Conservation (phyloP, 2,113 vertebrate species). For the Numenius arquata region DNA sequence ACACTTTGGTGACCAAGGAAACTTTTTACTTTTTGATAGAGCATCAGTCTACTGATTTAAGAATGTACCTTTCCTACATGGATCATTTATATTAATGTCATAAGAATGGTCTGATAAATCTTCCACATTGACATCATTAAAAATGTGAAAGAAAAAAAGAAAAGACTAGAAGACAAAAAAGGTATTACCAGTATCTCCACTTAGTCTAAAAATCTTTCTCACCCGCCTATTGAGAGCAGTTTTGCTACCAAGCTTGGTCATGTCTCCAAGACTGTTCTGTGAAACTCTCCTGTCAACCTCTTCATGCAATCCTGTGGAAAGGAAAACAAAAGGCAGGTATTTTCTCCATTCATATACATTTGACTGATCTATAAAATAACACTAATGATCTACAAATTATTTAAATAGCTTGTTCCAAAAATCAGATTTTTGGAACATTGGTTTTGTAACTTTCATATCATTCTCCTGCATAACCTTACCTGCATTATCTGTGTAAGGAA, state of each 20-base stretch:
- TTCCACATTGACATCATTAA: background rate
- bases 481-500: constrained; percentile 74
- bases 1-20: background rate
- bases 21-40: background rate
- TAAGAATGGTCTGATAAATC: background rate
- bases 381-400: background rate
- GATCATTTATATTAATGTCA: background rate
- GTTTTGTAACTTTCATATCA: background rate
- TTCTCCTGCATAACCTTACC: constrained; percentile 39
- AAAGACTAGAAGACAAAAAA: background rate
- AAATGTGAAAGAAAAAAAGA: background rate
- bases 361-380: background rate
- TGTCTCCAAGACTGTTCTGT: constrained; percentile 88
- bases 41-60: background rate
- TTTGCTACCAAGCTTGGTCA: constrained; percentile 90
- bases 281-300: constrained; percentile 89
- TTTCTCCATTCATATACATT: background rate
- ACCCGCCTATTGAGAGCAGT: constrained; percentile 92
- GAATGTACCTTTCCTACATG: background rate
- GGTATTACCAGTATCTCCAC: background rate
- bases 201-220: constrained; percentile 48
- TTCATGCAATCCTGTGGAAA: constrained; percentile 82
- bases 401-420: background rate
- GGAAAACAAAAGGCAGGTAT: background rate
- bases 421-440: background rate